Conservation (phyloP, 2,797 vertebrate genomes). For the Karalla daura region DNA sequence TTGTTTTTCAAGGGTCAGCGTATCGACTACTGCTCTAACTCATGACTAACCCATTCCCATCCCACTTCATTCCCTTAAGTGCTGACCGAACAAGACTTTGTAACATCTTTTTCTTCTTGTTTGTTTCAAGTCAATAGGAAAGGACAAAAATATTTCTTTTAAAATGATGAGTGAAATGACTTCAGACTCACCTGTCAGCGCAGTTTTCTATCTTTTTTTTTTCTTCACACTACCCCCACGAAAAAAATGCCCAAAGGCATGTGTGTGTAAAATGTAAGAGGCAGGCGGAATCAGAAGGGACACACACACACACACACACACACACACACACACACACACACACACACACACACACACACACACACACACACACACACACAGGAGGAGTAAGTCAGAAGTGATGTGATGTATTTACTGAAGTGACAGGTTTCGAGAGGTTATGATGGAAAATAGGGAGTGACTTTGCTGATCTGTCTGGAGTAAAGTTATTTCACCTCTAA, state of each 20-base stretch:
- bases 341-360: not conserved
- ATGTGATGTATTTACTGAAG: conserved; percentile 24
- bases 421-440: conserved; percentile 11
- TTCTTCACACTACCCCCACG: too few relatives aligned
- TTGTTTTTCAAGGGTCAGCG: too few relatives aligned
- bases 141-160: not conserved
- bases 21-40: too few relatives aligned
- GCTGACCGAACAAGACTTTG: conserved; percentile 10
- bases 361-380: not conserved
- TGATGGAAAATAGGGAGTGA: conserved; percentile 36
- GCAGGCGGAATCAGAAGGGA: not conserved
- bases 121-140: conserved; percentile 11
- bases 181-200: conserved; percentile 11
- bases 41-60: too few relatives aligned
- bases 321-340: not conserved
- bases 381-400: conserved; percentile 20
- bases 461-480: conserved; percentile 40
- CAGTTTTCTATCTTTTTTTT: not conserved
- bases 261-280: conserved; percentile 1
- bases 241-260: not conserved
- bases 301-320: not conserved
- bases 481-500: conserved; percentile 55
- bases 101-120: not conserved
- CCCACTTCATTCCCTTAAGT: not conserved
- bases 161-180: not conserved